Percentiles rank a stretch among this genome's conserved stretches.
Evolutionary conservation across 2,797 vertebrate genomes (phyloP).

Genomic region (Epinephelus coioides): DNA sequence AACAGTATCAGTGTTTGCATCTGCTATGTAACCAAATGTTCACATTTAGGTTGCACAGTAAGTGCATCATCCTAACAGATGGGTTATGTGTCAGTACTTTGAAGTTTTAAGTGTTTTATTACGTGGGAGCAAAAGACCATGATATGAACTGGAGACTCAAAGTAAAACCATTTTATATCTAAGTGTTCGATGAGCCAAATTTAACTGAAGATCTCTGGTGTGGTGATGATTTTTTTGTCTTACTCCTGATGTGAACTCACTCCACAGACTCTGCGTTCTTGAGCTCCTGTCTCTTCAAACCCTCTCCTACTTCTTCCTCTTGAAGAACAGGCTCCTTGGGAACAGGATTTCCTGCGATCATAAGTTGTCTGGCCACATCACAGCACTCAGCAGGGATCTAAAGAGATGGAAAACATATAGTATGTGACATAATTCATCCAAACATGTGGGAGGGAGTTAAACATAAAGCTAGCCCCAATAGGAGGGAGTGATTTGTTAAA

Average conservation of each 20-base stretch:
- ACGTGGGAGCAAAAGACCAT: background rate
- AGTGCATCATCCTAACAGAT: background rate
- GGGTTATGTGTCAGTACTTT: background rate
- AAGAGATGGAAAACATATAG: background rate
- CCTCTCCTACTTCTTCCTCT: slow-evolving; percentile 86
- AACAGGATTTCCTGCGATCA: slow-evolving; percentile 82
- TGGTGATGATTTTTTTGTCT: background rate
- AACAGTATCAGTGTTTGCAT: slow-evolving; percentile 8
- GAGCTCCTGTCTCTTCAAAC: slow-evolving; percentile 86
- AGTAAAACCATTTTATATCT: background rate
- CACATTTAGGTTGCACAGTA: background rate
- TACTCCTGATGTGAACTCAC: slow-evolving; percentile 80
- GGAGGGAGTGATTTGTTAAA: background rate
- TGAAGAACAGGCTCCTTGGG: slow-evolving; percentile 77
- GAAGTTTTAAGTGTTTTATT: background rate
- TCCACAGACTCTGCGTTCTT: slow-evolving; percentile 90
- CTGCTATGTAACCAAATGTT: background rate
- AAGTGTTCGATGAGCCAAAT: background rate
- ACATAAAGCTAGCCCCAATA: background rate
- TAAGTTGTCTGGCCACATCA: slow-evolving; percentile 87
- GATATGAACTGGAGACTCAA: background rate
- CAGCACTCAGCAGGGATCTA: slow-evolving; percentile 90
- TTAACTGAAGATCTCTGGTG: background rate
- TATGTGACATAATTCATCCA: background rate
- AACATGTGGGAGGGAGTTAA: background rate